Percentiles rank a stretch among this genome's conserved stretches.
Evolutionary conservation across 2,888 invertebrate genomes (phyloP).

Genomic region (Meiosimyza decipiens): DNA sequence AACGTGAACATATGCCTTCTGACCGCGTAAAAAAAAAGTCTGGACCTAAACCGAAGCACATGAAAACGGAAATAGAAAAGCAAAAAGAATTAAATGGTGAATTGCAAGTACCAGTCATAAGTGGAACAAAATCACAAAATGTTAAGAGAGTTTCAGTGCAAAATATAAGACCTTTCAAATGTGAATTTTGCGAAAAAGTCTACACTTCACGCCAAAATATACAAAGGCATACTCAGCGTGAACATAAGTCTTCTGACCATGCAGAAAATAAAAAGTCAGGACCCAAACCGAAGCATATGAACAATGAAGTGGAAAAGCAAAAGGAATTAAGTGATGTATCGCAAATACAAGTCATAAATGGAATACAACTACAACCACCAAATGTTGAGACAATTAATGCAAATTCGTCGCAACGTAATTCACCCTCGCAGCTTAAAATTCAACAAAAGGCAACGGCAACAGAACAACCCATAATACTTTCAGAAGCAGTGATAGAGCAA

Average conservation of each 20-base stretch:
- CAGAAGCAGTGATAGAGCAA: constrained; percentile 36
- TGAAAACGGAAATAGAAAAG: constrained; percentile 51
- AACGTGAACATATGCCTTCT: constrained; percentile 55
- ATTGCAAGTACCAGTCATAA: constrained; percentile 31
- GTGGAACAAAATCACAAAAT: background rate
- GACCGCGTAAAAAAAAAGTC: constrained; percentile 42
- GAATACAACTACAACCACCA: constrained; percentile 19
- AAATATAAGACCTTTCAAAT: constrained; percentile 17
- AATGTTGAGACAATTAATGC: background rate
- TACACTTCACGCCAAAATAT: constrained; percentile 8
- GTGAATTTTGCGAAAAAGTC: background rate
- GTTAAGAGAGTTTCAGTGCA: constrained; percentile 44
- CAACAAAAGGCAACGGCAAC: background rate
- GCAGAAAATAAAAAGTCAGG: no score
- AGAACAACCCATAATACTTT: constrained; percentile 2
- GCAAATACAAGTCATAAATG: constrained; percentile 41
- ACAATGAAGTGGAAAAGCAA: no score
- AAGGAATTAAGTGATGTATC: no score
- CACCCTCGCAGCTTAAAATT: background rate
- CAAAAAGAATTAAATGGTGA: constrained; percentile 54
- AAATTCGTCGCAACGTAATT: background rate
- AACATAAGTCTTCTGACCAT: no score
- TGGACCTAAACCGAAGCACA: constrained; percentile 47
- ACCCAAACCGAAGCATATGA: no score
- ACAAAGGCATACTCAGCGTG: background rate